Evolutionary conservation across 2,888 invertebrate genomes (phyloP).

Genomic region (Synergus japonicus): DNA sequence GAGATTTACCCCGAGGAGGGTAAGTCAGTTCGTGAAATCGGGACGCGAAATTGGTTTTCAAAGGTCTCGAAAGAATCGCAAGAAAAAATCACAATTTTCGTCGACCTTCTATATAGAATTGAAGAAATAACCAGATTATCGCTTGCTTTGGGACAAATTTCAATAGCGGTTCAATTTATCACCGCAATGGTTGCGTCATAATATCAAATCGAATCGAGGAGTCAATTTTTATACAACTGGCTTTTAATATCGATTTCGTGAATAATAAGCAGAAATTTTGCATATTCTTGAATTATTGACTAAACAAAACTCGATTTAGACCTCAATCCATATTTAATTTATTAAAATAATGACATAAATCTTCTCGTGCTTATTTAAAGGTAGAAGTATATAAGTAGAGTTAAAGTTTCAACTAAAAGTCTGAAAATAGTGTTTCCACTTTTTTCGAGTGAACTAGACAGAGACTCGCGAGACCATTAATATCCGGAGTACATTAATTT

Average conservation of each 20-base stretch:
- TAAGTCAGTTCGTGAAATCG: slow-evolving; percentile 56
- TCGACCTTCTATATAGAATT: neutral
- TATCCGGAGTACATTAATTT: slow-evolving; percentile 74
- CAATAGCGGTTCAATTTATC: neutral
- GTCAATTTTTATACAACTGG: too few species aligned
- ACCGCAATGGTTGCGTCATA: neutral
- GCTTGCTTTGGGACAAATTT: neutral
- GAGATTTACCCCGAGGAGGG: slow-evolving; percentile 60
- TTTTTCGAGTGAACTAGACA: slow-evolving; percentile 50
- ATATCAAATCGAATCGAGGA: neutral
- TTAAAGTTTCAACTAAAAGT: slow-evolving; percentile 12
- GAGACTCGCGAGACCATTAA: slow-evolving; percentile 68
- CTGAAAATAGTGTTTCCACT: slow-evolving; percentile 26
- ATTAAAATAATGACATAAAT: neutral
- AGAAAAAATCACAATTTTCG: neutral
- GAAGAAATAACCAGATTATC: neutral
- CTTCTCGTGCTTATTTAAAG: neutral
- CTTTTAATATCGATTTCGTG: neutral
- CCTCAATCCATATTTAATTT: neutral
- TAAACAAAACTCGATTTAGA: neutral
- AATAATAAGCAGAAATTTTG: neutral
- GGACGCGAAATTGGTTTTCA: slow-evolving; percentile 54
- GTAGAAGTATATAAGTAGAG: neutral
- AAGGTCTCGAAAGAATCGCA: slow-evolving; percentile 42
- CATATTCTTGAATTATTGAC: neutral